Evolutionary conservation across 2,888 invertebrate species (phyloP), one percentile per base, ranked within the genome.

Genomic region (Papilio protenor): DNA sequence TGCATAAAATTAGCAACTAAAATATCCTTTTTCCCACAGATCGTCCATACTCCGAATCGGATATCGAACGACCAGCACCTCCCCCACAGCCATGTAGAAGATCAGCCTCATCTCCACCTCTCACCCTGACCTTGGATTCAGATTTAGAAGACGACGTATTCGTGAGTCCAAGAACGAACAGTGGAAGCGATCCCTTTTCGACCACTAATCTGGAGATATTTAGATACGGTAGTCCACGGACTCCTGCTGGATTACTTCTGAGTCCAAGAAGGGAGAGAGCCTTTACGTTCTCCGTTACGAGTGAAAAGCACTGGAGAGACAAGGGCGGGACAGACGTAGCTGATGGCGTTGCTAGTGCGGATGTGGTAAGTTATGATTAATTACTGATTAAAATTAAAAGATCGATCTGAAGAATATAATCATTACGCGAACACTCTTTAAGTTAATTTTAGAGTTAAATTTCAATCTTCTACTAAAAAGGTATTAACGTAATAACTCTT

Each of bases 111-210:
- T 91, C 92, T 0, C 93, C 94, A 0, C 93, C 93, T 0, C 87
- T 92, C 2, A 87, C 92, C 8, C 83, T 94, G 16, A 90, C 88
- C 82, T 86, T 93, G 80, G 93, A 94, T 82, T 87, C 90, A 3
- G 94, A 94, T 69, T 82, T 93, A 1, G 94, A 94, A n/a, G 94
- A 94, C 77, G 94, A 94, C 79, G 94, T 94, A n/a, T 94, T 94
- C 86, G 85, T 89, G 82, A 88, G 89, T 76, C 93, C 94, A 0
- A 83, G 94, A 73, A 86, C 88, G 2, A 92, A 92, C 77, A 89
- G 89, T 64, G 89, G 88, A 1, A 94, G 92, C 81, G 94, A 94
- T 76, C 88, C 90, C 1, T 94, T 94, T 81, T 90, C 94, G 0
- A 92, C 92, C 0, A 84, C 84, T 6, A 93, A 92, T 78, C 81